A percentile compares a stretch with the other conserved stretches of the same genome.
phyloP scores from a whole-genome alignment of 2,888 invertebrate species.

The Gerris lacustris region DNA sequence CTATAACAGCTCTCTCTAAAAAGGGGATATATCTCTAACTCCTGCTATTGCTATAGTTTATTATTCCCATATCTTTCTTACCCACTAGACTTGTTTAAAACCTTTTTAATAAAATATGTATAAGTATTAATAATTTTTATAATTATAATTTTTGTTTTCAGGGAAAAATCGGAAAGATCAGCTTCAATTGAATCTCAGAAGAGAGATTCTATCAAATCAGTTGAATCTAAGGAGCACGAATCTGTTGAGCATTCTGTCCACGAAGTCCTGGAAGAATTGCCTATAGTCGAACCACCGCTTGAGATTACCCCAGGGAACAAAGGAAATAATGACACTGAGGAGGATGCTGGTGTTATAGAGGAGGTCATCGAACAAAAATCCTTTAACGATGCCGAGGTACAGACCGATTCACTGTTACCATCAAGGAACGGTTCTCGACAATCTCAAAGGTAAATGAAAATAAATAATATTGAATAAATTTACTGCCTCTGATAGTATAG shows the following conservation, averaged over 20 bases:
- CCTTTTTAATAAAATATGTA: too few species aligned
- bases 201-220: neutral
- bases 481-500: too few species aligned
- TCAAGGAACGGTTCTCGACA: neutral
- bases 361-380: neutral
- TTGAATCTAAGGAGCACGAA: neutral
- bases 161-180: neutral
- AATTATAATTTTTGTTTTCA: neutral
- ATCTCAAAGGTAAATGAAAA: neutral
- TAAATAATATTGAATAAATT: conserved; percentile 15
- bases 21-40: too few species aligned
- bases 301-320: too few species aligned
- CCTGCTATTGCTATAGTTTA: too few species aligned
- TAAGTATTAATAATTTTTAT: too few species aligned
- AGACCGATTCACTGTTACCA: neutral
- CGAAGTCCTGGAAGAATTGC: neutral
- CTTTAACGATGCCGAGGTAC: neutral
- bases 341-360: neutral
- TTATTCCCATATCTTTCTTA: too few species aligned
- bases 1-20: too few species aligned
- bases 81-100: too few species aligned
- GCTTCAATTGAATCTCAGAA: neutral
- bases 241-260: neutral
- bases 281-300: too few species aligned
- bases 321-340: neutral